phyloP scores from a whole-genome alignment of 2,797 vertebrate species.

The Pelochelys cantorii region DNA sequence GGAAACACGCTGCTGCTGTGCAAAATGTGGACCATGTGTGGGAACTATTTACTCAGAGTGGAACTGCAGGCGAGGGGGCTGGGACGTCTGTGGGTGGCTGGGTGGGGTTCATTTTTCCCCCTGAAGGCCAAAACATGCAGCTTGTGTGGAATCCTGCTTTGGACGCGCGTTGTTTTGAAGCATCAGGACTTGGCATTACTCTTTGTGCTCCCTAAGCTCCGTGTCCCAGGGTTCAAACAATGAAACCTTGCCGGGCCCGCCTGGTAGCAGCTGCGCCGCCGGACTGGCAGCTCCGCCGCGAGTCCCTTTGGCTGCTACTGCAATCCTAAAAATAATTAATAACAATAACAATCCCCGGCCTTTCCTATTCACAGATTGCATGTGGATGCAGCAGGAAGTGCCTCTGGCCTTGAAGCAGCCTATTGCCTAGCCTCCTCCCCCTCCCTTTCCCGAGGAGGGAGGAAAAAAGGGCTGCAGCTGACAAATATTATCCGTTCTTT shows the following conservation, averaged over 20 bases:
- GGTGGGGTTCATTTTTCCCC: neutral
- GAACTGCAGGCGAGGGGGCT: slow-evolving; percentile 65
- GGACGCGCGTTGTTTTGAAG: neutral
- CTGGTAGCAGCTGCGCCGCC: slow-evolving; percentile 61
- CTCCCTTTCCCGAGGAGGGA: slow-evolving; percentile 63
- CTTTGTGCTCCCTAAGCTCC: slow-evolving; percentile 58
- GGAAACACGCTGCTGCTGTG: slow-evolving; percentile 81
- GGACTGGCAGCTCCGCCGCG: slow-evolving; percentile 42
- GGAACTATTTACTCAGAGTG: slow-evolving; percentile 75
- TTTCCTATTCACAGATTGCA: slow-evolving; percentile 69
- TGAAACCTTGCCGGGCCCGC: slow-evolving; percentile 55
- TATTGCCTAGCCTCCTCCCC: slow-evolving; percentile 58
- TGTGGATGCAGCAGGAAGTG: slow-evolving; percentile 70
- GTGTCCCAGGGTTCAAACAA: slow-evolving; percentile 73
- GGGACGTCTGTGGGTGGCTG: slow-evolving; percentile 3
- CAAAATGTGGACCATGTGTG: slow-evolving; percentile 84
- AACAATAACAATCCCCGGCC: slow-evolving; percentile 73
- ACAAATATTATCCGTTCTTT: slow-evolving; percentile 84
- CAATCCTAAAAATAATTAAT: slow-evolving; percentile 81
- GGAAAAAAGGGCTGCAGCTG: slow-evolving; percentile 83
- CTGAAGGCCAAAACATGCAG: slow-evolving; percentile 37
- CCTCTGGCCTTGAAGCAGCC: slow-evolving; percentile 79
- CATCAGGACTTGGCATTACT: neutral
- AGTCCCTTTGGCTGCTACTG: slow-evolving; percentile 59
- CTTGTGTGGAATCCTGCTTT: slow-evolving; percentile 50